Conservation (phyloP, 2,113 vertebrate genomes). For the Aspiorhynchus laticeps region DNA sequence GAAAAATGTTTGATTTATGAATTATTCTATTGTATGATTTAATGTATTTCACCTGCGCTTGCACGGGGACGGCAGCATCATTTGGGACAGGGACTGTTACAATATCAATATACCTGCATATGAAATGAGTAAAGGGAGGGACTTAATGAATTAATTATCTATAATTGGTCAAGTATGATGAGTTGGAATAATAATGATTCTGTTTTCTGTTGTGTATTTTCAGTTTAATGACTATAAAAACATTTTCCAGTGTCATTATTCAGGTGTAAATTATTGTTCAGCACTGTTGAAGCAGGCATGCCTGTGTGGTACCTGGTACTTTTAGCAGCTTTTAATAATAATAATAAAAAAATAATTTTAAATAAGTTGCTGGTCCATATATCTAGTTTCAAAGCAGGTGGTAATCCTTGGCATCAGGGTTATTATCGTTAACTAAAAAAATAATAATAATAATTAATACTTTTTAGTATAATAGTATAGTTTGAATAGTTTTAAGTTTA, state of each 20-base stretch:
- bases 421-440: neutral
- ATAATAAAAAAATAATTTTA: neutral
- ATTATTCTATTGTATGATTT: neutral
- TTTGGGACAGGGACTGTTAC: neutral
- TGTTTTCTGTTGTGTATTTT: constrained; percentile 6
- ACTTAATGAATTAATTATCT: neutral
- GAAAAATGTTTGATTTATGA: neutral
- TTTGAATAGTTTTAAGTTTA: too few relatives aligned
- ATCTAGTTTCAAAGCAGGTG: neutral
- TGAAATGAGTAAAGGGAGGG: neutral
- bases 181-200: neutral
- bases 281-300: neutral
- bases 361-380: neutral
- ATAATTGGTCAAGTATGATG: neutral
- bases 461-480: too few relatives aligned
- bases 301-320: neutral
- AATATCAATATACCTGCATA: neutral
- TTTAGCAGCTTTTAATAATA: neutral
- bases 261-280: neutral
- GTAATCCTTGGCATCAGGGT: neutral
- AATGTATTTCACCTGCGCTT: neutral
- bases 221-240: constrained; percentile 10
- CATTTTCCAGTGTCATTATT: neutral
- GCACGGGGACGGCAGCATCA: neutral
- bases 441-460: too few relatives aligned